Base-by-base conservation (phyloP, 1,140 invertebrate genomes). In the Lethocerus indicus region DNA sequence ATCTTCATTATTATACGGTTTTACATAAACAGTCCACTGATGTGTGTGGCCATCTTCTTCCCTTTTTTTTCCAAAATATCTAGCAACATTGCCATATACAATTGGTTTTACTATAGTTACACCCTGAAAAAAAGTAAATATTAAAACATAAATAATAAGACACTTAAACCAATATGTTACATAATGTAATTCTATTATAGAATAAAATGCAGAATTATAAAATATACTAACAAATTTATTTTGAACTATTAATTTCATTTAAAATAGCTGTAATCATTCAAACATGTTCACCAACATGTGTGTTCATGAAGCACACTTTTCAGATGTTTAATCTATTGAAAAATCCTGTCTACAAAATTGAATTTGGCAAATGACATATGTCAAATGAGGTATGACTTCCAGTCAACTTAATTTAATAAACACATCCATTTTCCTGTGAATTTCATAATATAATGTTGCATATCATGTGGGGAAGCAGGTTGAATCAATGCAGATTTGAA, bases 41-140 rank as follows among this genome's bases (percentile, higher is more conserved):
- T 99, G 96, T 1, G 96, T 98, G 60, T 98, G 95, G 0, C 93
- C 92, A 72, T 98, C 93, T 66, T 93, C 89, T 62, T 96, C 91
- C n/a, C 93, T 73, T 66, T 98, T 98, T 59, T 94, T 89, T 1
- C 91, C 91, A 71, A 98, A 95, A 63, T 91, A 92, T 52, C 87
- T 69, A 0, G 95, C 90, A 49, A 92, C 73, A 63, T 98, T 98
- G 3, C 95, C 96, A 67, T 94, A 98, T 3, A 99, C 81, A 61
- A 99, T 85, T 16, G 94, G 90, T 62, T 98, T 98, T 0, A 97
- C 76, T 55, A 98, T 83, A 3, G 81, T 83, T 2, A 91, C 64
- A 41, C 90, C 91, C 81, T 94, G 53, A 28, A 65, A 68, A 54
- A 47, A 55, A 47, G 39, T 45, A 13, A 16, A 14, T 18, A 45